phyloP scores from a whole-genome alignment of 2,888 invertebrate genomes.

The Acleris laterana region DNA sequence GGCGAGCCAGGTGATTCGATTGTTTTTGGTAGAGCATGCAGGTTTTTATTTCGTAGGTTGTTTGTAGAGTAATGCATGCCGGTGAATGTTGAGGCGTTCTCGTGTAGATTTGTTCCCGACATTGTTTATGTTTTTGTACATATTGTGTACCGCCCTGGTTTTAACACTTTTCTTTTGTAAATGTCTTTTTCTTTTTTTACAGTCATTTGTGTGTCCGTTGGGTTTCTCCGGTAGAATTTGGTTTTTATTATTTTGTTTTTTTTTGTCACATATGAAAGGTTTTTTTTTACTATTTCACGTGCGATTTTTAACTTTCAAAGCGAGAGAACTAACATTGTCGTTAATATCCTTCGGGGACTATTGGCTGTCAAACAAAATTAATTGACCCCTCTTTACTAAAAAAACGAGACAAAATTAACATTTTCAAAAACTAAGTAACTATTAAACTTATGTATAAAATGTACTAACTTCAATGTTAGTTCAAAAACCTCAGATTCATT shows the following conservation, averaged over 20 bases:
- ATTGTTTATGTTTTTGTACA: conserved; percentile 12
- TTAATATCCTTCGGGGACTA: conserved; percentile 36
- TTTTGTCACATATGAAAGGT: conserved; percentile 55
- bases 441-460: conserved; percentile 40
- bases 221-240: conserved; percentile 79
- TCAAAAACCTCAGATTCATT: conserved; percentile 42
- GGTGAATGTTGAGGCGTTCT: conserved; percentile 10
- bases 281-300: conserved; percentile 46
- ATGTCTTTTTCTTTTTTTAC: conserved; percentile 62
- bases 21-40: conserved; percentile 26
- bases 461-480: conserved; percentile 65
- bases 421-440: conserved; percentile 23
- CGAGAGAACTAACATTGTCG: conserved; percentile 64
- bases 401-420: conserved; percentile 15
- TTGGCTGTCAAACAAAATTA: conserved; percentile 9
- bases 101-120: conserved; percentile 19
- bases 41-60: conserved; percentile 26
- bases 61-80: conserved; percentile 19
- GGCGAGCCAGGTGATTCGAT: conserved; percentile 42
- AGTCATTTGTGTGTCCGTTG: conserved; percentile 73
- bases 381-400: conserved; percentile 21
- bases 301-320: conserved; percentile 49
- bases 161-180: conserved; percentile 52
- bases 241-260: conserved; percentile 59
- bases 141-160: conserved; percentile 39